Base-by-base conservation (phyloP, 35 echinoderm and acorn worm species). In the Chiridota heheva region DNA sequence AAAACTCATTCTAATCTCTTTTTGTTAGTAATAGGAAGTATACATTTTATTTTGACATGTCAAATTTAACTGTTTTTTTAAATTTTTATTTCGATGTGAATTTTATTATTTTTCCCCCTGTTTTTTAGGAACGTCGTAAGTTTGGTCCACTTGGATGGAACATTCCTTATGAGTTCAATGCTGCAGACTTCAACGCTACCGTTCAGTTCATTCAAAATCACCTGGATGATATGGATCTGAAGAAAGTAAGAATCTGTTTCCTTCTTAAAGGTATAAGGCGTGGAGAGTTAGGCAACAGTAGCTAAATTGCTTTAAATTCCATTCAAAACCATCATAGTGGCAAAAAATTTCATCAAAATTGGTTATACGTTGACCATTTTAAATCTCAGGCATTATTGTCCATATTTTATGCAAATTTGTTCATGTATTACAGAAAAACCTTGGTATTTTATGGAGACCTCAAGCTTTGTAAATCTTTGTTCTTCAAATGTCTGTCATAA, bases 81-180 rank as follows among this genome's bases (percentile, higher is more conserved):
- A 5, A 5, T 65, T 16, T 65, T 7, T 65, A 5, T 20, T 4
- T 36, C 39, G 33, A 35, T 65, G 12, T 65, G 39, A 30, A 10
- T 36, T 16, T 29, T 65, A 7, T 28, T 36, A 7, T 7, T 35
- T 31, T 65, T 36, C 61, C 39, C 58, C 58, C n/a, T n/a, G n/a
- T n/a, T 45, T n/a, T 76, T 69, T 51, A 90, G 87, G 93, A 96
- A 63, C 86, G 93, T 58, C 67, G 93, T 12, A 96, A 96, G 45
- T 96, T 96, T 84, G 93, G 93, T 36, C 93, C 93, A 66, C 88
- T 96, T 5, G 93, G 93, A 18, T 96, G 93, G 93, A 96, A 96
- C 84, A 96, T 96, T 82, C 93, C 93, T 0, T 96, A 96, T 18
- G 93, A 96, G 84, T 96, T 96, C 73, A 96, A 96, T 47, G 82